Evolutionary conservation across 2,113 vertebrate genomes (phyloP), one percentile per base, ranked within the genome.

Genomic region (Orientallactaga bullata): DNA sequence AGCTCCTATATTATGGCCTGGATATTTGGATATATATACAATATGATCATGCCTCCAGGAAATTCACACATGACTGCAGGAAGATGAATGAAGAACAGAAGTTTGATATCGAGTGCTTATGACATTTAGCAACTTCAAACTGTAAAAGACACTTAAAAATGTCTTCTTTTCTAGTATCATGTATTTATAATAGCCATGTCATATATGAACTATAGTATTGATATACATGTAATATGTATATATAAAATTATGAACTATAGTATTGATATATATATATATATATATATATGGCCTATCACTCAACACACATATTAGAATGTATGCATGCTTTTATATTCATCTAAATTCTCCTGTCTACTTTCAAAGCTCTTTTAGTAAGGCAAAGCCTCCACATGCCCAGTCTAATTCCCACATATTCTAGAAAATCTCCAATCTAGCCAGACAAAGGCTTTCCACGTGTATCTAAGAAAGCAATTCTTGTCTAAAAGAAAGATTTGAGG

Each of bases 401-500:
- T 63, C 73, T 55, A 65, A 81, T 89, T 77, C 79, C 85, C 51
- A 93, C n/a, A 37, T 76, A 72, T 86, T 91, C 82, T 74, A 93
- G 42, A 73, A 76, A 83, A 71, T 58, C 74, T 82, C 71, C 91
- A 79, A 76, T 78, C 39, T 84, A 89, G 60, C 71, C 32, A 81
- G 63, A 80, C 5, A 87, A 68, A 79, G n/a, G 77, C 26, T 66
- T 65, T 90, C 32, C 65, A 93, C 24, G 79, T 72, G 37, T 58
- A 69, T 68, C 63, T 60, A 89, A 92, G 18, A 80, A 90, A 92
- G 76, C 16, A 89, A 85, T 4, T 91, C 92, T 94, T 94, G 15
- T 80, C 35, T 90, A 88, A 92, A 91, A 92, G 61, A 90, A 86
- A 94, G 30, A 96, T 37, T 65, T 85, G 47, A 86, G 8, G 37